Evolutionary conservation across 2,888 invertebrate genomes (phyloP), one percentile per base, ranked within the genome.

Genomic region (Platynereis dumerilii): DNA sequence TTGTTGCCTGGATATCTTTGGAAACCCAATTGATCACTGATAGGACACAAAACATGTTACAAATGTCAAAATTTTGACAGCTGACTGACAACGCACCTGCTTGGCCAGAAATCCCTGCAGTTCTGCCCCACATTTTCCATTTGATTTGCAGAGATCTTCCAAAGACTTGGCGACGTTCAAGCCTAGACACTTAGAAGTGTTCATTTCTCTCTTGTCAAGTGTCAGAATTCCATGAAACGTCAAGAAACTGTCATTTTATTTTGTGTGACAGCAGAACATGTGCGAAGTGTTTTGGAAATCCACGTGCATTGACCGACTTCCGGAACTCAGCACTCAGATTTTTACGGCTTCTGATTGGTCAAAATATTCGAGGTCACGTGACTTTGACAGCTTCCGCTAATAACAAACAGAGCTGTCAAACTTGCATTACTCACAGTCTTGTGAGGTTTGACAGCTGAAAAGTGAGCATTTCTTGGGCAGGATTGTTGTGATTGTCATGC

Each of bases 51-150:
- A n/a, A n/a, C n/a, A n/a, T n/a, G n/a, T n/a, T n/a, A n/a, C n/a
- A n/a, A n/a, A n/a, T n/a, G n/a, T n/a, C n/a, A n/a, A n/a, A n/a
- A n/a, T n/a, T n/a, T n/a, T n/a, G n/a, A n/a, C n/a, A n/a, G n/a
- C n/a, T n/a, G n/a, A n/a, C n/a, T n/a, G 5, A 48, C 5, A 20
- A 10, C 64, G 39, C 58, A 74, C 76, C 75, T 73, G 72, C 66
- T 75, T 75, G 44, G 70, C 64, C 15, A 73, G 63, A 64, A 67
- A 73, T 52, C 64, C 60, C 17, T 66, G 64, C n/a, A 75, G 66
- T 48, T 75, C 70, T 24, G 65, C 61, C 7, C 68, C 61, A 52
- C 68, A 69, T 45, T 45, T 60, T 1, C 61, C 54, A 54, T 70
- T 72, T 15, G 61, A 39, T 64, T 72, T 72, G 61, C 73, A 73